Percentiles rank a stretch among this genome's conserved stretches.
These are phyloP conservation scores for Ichneumon xanthorius DNA, from an alignment of 2,888 invertebrate genomes.

Conservation along the genomic window DNA sequence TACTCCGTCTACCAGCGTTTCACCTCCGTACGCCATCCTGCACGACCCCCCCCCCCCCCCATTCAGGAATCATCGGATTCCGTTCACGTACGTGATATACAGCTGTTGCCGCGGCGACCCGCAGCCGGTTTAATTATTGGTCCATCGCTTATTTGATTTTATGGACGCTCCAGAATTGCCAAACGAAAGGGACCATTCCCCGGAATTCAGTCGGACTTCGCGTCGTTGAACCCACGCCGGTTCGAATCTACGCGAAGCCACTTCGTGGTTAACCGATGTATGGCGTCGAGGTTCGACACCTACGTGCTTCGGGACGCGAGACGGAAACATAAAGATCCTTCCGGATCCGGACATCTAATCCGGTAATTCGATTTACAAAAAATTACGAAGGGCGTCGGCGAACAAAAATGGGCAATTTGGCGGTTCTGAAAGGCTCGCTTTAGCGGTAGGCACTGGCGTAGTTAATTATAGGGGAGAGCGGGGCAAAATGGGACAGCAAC, in stretches of 20 bases:
- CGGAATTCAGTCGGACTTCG: slow-evolving; percentile 6
- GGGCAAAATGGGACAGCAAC: too few species aligned
- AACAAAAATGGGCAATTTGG: too few species aligned
- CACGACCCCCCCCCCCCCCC: neutral
- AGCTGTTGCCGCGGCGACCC: slow-evolving; percentile 32
- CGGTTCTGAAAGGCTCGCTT: neutral
- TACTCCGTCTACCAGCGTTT: neutral
- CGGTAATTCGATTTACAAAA: too few species aligned
- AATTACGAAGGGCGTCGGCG: too few species aligned
- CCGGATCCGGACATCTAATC: too few species aligned
- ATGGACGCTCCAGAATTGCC: slow-evolving; percentile 54
- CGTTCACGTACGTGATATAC: slow-evolving; percentile 52
- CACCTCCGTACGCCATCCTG: neutral
- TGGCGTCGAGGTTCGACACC: neutral
- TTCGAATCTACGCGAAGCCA: neutral
- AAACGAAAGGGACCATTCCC: slow-evolving; percentile 35
- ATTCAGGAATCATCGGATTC: slow-evolving; percentile 7
- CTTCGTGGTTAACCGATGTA: neutral
- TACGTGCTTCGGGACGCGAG: too few species aligned
- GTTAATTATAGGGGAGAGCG: neutral
- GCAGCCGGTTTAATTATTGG: slow-evolving; percentile 53
- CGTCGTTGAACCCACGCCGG: neutral
- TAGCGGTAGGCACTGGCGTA: neutral
- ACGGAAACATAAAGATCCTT: too few species aligned
- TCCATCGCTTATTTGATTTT: slow-evolving; percentile 57